These are phyloP conservation scores for Hypselothyrea guttata DNA, from an alignment of 2,888 invertebrate species.

Conservation along the genomic window DNA sequence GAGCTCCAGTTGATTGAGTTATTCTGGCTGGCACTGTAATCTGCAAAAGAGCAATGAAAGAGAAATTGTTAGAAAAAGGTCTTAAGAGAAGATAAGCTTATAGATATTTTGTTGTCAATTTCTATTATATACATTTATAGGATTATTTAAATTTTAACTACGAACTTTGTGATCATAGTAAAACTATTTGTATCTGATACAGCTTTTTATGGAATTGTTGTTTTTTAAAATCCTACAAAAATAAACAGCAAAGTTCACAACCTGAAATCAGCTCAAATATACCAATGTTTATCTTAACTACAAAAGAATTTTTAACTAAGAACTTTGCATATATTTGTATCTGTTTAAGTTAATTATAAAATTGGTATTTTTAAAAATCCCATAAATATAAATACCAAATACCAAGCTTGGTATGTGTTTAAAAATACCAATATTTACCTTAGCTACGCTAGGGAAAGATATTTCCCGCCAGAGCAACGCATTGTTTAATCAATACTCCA, in stretches of 20 bases:
- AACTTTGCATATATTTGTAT: too few relatives aligned
- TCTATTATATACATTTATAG: neutral
- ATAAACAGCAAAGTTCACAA: too few relatives aligned
- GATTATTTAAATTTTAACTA: too few relatives aligned
- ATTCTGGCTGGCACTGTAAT: constrained; percentile 41
- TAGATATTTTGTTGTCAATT: neutral
- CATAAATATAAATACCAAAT: constrained; percentile 8
- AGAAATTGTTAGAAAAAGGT: neutral
- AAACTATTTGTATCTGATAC: too few relatives aligned
- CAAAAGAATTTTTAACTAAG: too few relatives aligned
- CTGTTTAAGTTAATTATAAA: too few relatives aligned
- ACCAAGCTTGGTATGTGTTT: constrained; percentile 1
- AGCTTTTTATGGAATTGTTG: too few relatives aligned
- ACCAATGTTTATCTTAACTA: too few relatives aligned
- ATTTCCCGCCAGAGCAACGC: neutral
- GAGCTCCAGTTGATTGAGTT: constrained; percentile 35
- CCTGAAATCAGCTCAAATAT: too few relatives aligned
- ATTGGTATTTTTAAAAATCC: neutral
- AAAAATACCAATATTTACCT: constrained; percentile 2
- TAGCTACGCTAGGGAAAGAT: constrained; percentile 13
- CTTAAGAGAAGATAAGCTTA: neutral
- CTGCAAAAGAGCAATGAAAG: constrained; percentile 11
- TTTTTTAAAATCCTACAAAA: too few relatives aligned
- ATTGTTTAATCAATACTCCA: constrained; percentile 42
- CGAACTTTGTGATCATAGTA: too few relatives aligned